Base-by-base conservation (phyloP, 2,888 invertebrate genomes). In the Spodoptera littoralis region DNA sequence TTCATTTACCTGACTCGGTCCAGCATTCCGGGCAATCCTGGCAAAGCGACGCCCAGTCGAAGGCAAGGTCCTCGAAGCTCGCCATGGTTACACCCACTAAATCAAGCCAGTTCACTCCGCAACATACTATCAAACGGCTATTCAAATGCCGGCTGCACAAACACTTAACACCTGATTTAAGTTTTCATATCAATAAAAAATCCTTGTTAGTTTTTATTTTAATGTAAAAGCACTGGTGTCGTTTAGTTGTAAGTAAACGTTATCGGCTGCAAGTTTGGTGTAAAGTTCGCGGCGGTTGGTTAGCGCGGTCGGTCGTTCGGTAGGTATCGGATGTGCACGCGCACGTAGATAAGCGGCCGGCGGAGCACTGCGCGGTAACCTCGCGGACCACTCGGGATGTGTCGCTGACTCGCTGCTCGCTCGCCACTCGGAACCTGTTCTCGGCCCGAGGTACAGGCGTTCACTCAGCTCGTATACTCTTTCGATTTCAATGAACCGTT, bases 21-120 rank as follows among this genome's bases (percentile, higher is more conserved):
- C 96, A 96, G 88, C 95, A 95, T 78, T 96, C 95, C 27, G 95
- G 92, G 74, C 95, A 95, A 73, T 96, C 96, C 89, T 95, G 95
- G 85, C 95, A 95, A 61, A 96, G 93, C 87, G 95, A 91, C 77
- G 94, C 94, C 96, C 96, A 96, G 87, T 96, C 96, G 86, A 95
- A 94, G 84, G 96, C 92, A 80, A 96, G 94, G 85, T 96, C 96
- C 83, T 95, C 93, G 88, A 95, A 96, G 87, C 95, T 96, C 82
- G 96, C 96, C 96, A 96, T 96, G 75, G 79, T 80, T 84, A 83
- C 84, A 85, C 83, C 82, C 86, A 83, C 84, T 78, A 65, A 77
- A 77, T 85, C 83, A 84, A 76, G 77, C 81, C 78, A 86, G 87
- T 88, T 81, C 87, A 86, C 86, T 79, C 70, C 82, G 68, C 70